Conservation (phyloP, 2,113 vertebrate species). For the Lutjanus erythropterus region DNA sequence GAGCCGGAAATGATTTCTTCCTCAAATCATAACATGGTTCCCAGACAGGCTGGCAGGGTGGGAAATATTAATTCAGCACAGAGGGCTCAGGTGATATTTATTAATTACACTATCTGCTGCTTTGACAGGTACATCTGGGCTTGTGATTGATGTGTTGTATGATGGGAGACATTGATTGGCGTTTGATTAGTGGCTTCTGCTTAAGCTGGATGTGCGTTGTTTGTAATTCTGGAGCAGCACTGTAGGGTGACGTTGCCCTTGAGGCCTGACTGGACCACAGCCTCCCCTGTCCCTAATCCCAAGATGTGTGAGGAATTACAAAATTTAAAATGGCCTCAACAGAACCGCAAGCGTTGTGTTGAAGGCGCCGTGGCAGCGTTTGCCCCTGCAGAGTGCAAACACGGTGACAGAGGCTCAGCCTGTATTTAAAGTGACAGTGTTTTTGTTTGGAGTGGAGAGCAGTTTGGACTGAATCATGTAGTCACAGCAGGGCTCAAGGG, state of each 20-base stretch:
- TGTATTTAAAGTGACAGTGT: constrained; percentile 69
- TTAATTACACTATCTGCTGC: constrained; percentile 57
- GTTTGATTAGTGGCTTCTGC: constrained; percentile 42
- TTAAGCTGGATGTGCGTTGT: constrained; percentile 21
- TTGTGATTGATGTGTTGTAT: constrained; percentile 60
- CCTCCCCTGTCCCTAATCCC: constrained; percentile 55
- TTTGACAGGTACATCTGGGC: constrained; percentile 62
- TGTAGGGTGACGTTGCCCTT: constrained; percentile 57
- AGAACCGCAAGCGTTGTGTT: neutral
- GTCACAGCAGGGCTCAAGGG: constrained; percentile 57
- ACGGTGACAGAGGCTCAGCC: constrained; percentile 34
- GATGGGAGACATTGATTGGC: constrained; percentile 49
- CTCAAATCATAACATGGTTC: constrained; percentile 61
- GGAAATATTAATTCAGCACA: constrained; percentile 60
- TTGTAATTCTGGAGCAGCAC: constrained; percentile 49
- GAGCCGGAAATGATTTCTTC: constrained; percentile 71
- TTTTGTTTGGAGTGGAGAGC: constrained; percentile 61
- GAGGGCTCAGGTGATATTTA: constrained; percentile 54
- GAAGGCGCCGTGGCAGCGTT: neutral
- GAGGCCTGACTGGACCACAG: constrained; percentile 55
- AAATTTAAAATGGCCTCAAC: constrained; percentile 38
- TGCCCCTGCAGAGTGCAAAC: constrained; percentile 50
- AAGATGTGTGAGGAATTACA: constrained; percentile 63
- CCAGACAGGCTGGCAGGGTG: constrained; percentile 42
- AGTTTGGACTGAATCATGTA: constrained; percentile 54